Percentiles rank a stretch among this genome's conserved stretches.
Conservation (phyloP, 2,113 vertebrate genomes). For the Apistogramma diplotaenia region DNA sequence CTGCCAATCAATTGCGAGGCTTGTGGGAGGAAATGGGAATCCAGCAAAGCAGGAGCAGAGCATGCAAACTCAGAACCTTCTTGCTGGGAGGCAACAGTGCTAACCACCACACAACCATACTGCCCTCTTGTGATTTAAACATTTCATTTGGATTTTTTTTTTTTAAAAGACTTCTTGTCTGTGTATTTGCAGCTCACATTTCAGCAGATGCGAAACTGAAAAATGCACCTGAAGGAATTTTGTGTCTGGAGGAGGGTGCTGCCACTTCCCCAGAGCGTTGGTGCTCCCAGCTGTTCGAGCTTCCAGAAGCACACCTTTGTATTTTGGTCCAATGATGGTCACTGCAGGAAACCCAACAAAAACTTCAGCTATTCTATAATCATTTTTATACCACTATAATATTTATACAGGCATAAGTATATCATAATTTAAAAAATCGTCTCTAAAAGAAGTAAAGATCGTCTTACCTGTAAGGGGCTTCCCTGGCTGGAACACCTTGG, state of each 20-base stretch:
- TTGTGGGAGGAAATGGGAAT: no score
- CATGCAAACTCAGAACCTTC: neutral
- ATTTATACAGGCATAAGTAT: neutral
- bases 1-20: neutral
- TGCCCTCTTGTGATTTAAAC: neutral
- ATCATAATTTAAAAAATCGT: neutral
- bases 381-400: neutral
- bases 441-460: neutral
- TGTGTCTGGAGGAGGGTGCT: constrained; percentile 55
- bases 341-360: constrained; percentile 50
- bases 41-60: neutral
- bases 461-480: constrained; percentile 37
- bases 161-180: neutral
- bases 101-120: neutral
- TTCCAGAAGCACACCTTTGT: constrained; percentile 69
- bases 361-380: neutral
- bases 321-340: constrained; percentile 66
- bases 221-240: constrained; percentile 58
- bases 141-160: neutral
- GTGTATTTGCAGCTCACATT: neutral
- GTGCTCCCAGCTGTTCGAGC: constrained; percentile 33
- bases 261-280: constrained; percentile 66
- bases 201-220: neutral
- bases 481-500: neutral
- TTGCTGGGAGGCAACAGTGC: neutral